Percentiles rank a stretch among this genome's conserved stretches.
Evolutionary conservation across 2,113 vertebrate genomes (phyloP).

Genomic region (Riparia riparia): DNA sequence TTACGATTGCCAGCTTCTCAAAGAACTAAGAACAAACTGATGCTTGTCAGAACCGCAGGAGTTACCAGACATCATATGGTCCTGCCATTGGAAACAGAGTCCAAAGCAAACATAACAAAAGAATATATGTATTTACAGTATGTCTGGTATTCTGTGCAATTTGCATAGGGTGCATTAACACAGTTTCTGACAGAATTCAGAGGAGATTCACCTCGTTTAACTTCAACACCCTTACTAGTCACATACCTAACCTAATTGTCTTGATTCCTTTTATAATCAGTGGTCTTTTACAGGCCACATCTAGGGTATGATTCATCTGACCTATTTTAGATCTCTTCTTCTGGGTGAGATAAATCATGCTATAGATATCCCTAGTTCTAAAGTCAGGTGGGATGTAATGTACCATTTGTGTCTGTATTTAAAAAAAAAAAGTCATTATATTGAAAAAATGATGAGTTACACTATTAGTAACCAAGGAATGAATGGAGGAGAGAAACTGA

Average conservation of each 20-base stretch:
- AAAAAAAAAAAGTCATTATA: constrained; percentile 10
- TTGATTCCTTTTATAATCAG: background rate
- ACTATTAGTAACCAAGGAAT: constrained; percentile 32
- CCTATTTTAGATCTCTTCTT: constrained; percentile 46
- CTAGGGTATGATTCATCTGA: constrained; percentile 52
- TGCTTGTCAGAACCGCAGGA: background rate
- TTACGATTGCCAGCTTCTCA: background rate
- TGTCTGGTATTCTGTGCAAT: background rate
- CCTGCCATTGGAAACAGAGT: background rate
- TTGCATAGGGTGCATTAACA: background rate
- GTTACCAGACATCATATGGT: background rate
- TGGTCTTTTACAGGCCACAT: constrained; percentile 35
- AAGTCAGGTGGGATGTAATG: constrained; percentile 59
- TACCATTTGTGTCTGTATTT: constrained; percentile 41
- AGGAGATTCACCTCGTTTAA: constrained; percentile 6
- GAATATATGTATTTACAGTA: background rate
- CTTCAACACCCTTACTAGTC: background rate
- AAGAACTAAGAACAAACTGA: background rate
- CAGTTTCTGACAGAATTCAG: background rate
- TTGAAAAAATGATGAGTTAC: constrained; percentile 45
- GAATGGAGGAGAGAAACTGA: constrained; percentile 23
- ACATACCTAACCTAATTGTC: constrained; percentile 5
- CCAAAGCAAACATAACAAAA: background rate
- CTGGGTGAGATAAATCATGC: constrained; percentile 41
- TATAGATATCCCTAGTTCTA: constrained; percentile 45